Evolutionary conservation across 2,797 vertebrate genomes (phyloP), one percentile per base, ranked within the genome.

Genomic region (Microchirus variegatus): DNA sequence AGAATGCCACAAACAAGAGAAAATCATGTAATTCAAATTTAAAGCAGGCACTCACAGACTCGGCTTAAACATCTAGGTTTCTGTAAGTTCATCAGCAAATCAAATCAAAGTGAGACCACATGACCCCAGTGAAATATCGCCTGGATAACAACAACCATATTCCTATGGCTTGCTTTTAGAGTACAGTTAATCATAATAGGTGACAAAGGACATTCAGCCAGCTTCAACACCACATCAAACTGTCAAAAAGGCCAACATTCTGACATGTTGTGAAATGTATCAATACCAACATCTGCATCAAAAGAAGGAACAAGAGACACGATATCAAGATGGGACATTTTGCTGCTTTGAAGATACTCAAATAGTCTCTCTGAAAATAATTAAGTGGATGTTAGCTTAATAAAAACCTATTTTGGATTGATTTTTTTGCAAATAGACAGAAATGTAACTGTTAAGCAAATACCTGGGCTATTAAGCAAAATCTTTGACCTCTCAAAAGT

Each of bases 241-340:
- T n/a, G 42, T n/a, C 47, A 26, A 69, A 11, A 56, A 50, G 16
- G 49, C 66, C 26, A 59, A 83, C 63, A 78, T 83, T 83, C 70
- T 74, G 64, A 60, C 15, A 50, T 69, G 65, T 73, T 80, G 59
- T 51, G 63, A 71, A 72, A 79, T 53, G 53, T 14, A 63, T 19
- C 40, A 73, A 74, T 59, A 63, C 58, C 69, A 81, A 76, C 46
- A 70, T 56, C 58, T 64, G 6, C 50, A 55, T 67, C 37, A 62
- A 64, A 82, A 73, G 26, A 84, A 80, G 57, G 70, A 89, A 81
- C 67, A 78, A 80, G 61, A 77, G 13, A 60, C 75, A 80, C 83
- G 80, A 73, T 74, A 74, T 76, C 73, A 76, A 73, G 75, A 82
- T 74, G 73, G 83, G 55, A 79, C 67, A 73, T 44, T 17, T 17